phyloP scores from a whole-genome alignment of 2,113 vertebrate genomes.

The Hymenochirus boettgeri region DNA sequence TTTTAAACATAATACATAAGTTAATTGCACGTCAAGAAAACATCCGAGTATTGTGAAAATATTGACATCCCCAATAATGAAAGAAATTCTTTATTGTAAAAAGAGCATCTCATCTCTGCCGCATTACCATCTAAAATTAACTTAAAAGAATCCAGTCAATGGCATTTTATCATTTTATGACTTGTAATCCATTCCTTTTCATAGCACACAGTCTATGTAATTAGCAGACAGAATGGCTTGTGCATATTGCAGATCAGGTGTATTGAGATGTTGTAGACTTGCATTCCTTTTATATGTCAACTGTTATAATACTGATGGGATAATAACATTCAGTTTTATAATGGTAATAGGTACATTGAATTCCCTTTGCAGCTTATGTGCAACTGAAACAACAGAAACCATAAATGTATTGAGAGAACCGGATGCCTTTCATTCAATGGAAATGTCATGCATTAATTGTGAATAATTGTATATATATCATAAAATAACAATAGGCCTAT shows the following conservation, averaged over 20 bases:
- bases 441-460: conserved; percentile 48
- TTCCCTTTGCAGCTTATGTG: conserved; percentile 44
- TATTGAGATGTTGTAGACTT: conserved; percentile 43
- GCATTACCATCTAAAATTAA: conserved; percentile 49
- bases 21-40: background rate
- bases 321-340: conserved; percentile 56
- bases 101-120: conserved; percentile 44
- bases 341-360: conserved; percentile 41
- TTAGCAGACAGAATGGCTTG: conserved; percentile 54
- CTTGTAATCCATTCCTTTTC: conserved; percentile 43
- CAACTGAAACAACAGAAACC: conserved; percentile 49
- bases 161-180: conserved; percentile 43
- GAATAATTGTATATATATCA: conserved; percentile 33
- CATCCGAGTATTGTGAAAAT: background rate
- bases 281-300: conserved; percentile 44
- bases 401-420: conserved; percentile 44
- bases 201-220: conserved; percentile 50
- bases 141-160: conserved; percentile 49
- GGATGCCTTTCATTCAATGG: conserved; percentile 49
- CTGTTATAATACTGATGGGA: conserved; percentile 47
- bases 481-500: conserved; percentile 38
- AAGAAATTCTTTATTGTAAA: conserved; percentile 44
- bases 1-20: background rate
- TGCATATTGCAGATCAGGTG: conserved; percentile 42
- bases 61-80: conserved; percentile 43